Evolutionary conservation across 2,888 invertebrate species (phyloP), one percentile per base, ranked within the genome.

Genomic region (Chelonus formosanus): DNA sequence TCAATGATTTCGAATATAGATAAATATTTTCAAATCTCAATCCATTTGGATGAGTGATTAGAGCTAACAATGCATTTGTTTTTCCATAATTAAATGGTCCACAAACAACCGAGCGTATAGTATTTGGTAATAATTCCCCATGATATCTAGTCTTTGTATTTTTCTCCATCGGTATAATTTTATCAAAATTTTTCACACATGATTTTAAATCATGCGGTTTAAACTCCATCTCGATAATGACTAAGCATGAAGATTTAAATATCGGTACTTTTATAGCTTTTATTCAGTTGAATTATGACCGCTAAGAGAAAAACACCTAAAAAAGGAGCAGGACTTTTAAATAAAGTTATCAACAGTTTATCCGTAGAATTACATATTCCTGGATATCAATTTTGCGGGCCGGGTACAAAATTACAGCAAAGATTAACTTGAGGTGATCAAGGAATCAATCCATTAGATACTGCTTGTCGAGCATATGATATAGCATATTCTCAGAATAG

Each of bases 381-480:
- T n/a, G n/a, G n/a, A n/a, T n/a, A n/a, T n/a, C n/a, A n/a, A n/a
- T n/a, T n/a, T n/a, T n/a, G n/a, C n/a, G n/a, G n/a, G n/a, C n/a
- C n/a, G n/a, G n/a, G n/a, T n/a, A n/a, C n/a, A n/a, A n/a, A n/a
- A n/a, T n/a, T n/a, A n/a, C n/a, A n/a, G n/a, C n/a, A n/a, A n/a
- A n/a, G n/a, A n/a, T n/a, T n/a, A n/a, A n/a, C n/a, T n/a, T 65
- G 75, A 36, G 73, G 75, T 54, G 75, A 76, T 69, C 60, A 57
- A 1, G 74, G 76, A n/a, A n/a, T n/a, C n/a, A n/a, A n/a, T n/a
- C n/a, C n/a, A n/a, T n/a, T n/a, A n/a, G n/a, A n/a, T n/a, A n/a
- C n/a, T n/a, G n/a, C n/a, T n/a, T n/a, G n/a, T n/a, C n/a, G n/a
- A n/a, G n/a, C n/a, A n/a, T n/a, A n/a, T n/a, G n/a, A n/a, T n/a